phyloP scores from a whole-genome alignment of 2,888 invertebrate species.

The Lasioglossum calceatum region DNA sequence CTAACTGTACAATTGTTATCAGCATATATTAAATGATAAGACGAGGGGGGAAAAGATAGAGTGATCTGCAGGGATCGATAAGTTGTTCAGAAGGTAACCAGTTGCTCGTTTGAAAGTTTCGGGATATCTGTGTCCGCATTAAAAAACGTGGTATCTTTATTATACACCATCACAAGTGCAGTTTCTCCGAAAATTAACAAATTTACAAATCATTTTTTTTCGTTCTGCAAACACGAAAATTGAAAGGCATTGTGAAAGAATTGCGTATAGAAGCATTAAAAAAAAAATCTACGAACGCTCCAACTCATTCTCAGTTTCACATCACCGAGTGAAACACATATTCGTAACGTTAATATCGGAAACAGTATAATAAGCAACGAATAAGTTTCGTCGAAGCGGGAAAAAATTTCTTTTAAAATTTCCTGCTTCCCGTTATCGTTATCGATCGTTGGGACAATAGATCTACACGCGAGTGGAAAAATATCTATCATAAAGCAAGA shows the following conservation, averaged over 20 bases:
- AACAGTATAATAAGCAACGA: not conserved
- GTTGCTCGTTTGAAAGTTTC: slow-evolving; percentile 41
- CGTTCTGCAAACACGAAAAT: not conserved
- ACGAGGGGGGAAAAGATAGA: slow-evolving; percentile 23
- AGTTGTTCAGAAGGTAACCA: slow-evolving; percentile 45
- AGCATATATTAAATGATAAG: slow-evolving; percentile 61
- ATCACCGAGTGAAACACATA: not conserved
- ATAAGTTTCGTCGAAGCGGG: not conserved
- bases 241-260: not conserved
- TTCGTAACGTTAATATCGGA: not conserved
- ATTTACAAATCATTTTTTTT: not conserved
- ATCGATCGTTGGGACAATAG: not conserved
- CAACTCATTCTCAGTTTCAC: not conserved
- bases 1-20: slow-evolving; percentile 66
- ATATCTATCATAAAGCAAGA: not conserved
- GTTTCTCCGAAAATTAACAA: slow-evolving; percentile 6
- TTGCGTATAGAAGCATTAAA: not conserved
- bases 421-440: not conserved
- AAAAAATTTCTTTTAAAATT: not conserved
- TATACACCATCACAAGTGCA: not conserved
- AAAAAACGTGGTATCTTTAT: not conserved
- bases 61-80: slow-evolving; percentile 32
- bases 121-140: slow-evolving; percentile 9
- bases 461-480: not conserved
- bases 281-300: not conserved